A percentile compares a stretch with the other conserved stretches of the same genome.
phyloP scores from a whole-genome alignment of 2,888 invertebrate species.

The Galerucella pusilla region DNA sequence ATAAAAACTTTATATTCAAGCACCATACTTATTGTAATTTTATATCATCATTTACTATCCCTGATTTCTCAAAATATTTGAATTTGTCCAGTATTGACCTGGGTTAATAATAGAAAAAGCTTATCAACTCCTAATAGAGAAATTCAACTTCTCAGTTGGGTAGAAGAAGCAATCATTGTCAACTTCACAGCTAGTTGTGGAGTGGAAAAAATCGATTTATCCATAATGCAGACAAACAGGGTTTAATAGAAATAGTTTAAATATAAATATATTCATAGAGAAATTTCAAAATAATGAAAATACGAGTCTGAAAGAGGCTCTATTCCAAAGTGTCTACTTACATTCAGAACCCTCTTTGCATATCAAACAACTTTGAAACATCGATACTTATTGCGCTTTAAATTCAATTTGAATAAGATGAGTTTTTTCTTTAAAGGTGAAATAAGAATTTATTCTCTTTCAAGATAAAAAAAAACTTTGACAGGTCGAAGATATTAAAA shows the following conservation, averaged over 20 bases:
- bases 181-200: too few species aligned
- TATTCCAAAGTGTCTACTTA: conserved; percentile 24
- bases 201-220: too few species aligned
- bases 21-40: too few species aligned
- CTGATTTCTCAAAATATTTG: too few species aligned
- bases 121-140: too few species aligned
- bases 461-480: not conserved
- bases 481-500: conserved; percentile 18
- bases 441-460: conserved; percentile 28
- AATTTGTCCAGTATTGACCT: too few species aligned
- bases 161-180: too few species aligned
- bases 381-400: conserved; percentile 36
- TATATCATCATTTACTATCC: too few species aligned
- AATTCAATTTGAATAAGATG: conserved; percentile 40
- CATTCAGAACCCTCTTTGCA: conserved; percentile 31
- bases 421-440: conserved; percentile 33
- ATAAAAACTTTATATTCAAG: too few species aligned
- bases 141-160: too few species aligned
- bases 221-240: too few species aligned
- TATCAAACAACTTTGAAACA: conserved; percentile 38
- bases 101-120: too few species aligned
- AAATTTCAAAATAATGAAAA: conserved; percentile 33
- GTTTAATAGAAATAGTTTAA: not conserved
- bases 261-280: conserved; percentile 21
- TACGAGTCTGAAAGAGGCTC: conserved; percentile 12